Percentiles rank a stretch among this genome's conserved stretches.
Conservation (phyloP, 2,797 vertebrate genomes). For the Poeciliopsis infans region DNA sequence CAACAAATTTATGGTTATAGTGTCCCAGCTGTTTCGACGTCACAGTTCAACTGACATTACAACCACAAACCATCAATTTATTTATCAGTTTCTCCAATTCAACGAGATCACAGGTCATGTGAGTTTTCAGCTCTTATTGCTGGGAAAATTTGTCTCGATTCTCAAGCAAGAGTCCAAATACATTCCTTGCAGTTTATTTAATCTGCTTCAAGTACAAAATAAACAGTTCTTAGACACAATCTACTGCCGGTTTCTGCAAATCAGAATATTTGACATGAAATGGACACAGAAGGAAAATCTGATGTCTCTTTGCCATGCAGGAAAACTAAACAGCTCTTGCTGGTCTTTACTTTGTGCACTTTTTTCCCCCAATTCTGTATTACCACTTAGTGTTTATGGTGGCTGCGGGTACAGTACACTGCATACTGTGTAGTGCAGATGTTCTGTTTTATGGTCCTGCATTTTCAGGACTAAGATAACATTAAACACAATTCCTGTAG, state of each 20-base stretch:
- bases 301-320: not conserved
- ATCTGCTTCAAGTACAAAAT: not conserved
- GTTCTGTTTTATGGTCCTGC: not conserved
- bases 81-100: not conserved
- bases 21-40: not conserved
- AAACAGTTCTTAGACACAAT: not conserved
- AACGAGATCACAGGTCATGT: not conserved
- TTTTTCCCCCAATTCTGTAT: not conserved
- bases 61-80: not conserved
- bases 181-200: not conserved
- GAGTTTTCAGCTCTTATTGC: not conserved
- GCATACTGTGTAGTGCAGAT: too few relatives aligned
- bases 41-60: not conserved
- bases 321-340: not conserved
- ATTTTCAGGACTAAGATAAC: not conserved
- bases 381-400: not conserved
- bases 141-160: not conserved
- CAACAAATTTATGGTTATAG: not conserved
- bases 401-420: not conserved
- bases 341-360: not conserved
- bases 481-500: too few relatives aligned
- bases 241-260: too few relatives aligned
- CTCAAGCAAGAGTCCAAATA: not conserved
- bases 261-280: not conserved
- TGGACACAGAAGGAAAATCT: not conserved